Conservation (phyloP, 1,140 invertebrate genomes). For the Meloidogyne floridensis region DNA sequence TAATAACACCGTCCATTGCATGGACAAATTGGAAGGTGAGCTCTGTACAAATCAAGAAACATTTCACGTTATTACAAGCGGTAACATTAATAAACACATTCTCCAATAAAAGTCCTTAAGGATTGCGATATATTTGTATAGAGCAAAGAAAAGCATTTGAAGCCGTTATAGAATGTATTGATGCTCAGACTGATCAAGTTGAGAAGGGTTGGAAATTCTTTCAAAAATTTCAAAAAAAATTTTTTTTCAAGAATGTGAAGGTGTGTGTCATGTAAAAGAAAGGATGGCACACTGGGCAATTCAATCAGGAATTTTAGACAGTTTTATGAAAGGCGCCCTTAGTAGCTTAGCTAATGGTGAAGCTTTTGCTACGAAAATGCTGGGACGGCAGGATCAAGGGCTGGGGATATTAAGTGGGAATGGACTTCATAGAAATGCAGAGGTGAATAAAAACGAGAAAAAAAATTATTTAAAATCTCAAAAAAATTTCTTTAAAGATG, state of each 20-base stretch:
- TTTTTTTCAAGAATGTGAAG: slow-evolving; percentile 33
- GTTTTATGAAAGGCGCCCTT: slow-evolving; percentile 30
- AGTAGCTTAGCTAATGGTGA: slow-evolving; percentile 20
- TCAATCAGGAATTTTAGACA: slow-evolving; percentile 36
- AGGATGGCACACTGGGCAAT: slow-evolving; percentile 36
- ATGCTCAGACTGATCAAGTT: slow-evolving; percentile 30
- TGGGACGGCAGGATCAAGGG: slow-evolving; percentile 10
- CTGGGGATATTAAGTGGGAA: not conserved
- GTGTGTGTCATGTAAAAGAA: slow-evolving; percentile 31
- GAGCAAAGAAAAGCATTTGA: slow-evolving; percentile 42
- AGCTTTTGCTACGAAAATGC: slow-evolving; percentile 20
- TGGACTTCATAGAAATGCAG: not conserved
- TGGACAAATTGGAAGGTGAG: slow-evolving; percentile 27
- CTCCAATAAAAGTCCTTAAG: not conserved
- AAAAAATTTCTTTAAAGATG: not conserved
- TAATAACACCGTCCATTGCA: slow-evolving; percentile 34
- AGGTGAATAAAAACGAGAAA: not conserved
- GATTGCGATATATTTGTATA: slow-evolving; percentile 35
- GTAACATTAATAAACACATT: not conserved
- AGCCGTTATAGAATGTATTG: slow-evolving; percentile 37
- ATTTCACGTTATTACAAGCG: slow-evolving; percentile 38
- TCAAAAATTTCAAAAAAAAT: not conserved
- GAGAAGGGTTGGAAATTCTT: slow-evolving; percentile 5
- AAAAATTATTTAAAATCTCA: not conserved
- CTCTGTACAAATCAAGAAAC: slow-evolving; percentile 32